Evolutionary conservation across 2,888 invertebrate genomes (phyloP).

Genomic region (Mactromeris polynyma): DNA sequence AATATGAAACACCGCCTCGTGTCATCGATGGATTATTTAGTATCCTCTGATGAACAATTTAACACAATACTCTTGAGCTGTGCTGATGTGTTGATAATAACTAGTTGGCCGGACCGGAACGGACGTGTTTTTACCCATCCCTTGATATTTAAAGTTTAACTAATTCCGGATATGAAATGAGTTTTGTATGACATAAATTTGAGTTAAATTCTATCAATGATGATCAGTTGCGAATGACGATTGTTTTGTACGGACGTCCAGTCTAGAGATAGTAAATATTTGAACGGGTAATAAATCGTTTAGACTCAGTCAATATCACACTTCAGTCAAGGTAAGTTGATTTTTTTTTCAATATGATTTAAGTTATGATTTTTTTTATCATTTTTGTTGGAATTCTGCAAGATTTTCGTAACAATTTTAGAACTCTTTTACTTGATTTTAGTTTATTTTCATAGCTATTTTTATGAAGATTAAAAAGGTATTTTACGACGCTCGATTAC

Average conservation of each 20-base stretch:
- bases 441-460: no score
- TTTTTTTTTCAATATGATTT: neutral
- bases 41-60: neutral
- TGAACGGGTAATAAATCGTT: neutral
- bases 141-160: neutral
- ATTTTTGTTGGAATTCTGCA: no score
- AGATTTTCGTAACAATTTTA: no score
- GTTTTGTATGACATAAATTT: conserved; percentile 13
- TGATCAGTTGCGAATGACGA: neutral
- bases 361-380: no score
- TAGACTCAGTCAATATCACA: neutral
- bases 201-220: neutral
- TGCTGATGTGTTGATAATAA: neutral
- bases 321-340: neutral
- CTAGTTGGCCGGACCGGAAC: neutral
- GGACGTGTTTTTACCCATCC: conserved; percentile 1
- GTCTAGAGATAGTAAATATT: neutral
- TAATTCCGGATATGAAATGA: neutral
- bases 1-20: neutral
- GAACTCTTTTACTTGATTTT: no score
- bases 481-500: no score
- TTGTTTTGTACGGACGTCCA: neutral
- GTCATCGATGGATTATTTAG: neutral
- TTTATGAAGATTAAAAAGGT: no score
- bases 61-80: neutral